Evolutionary conservation across 2,888 invertebrate genomes (phyloP), one percentile per base, ranked within the genome.

Genomic region (Lithophane leautieri): DNA sequence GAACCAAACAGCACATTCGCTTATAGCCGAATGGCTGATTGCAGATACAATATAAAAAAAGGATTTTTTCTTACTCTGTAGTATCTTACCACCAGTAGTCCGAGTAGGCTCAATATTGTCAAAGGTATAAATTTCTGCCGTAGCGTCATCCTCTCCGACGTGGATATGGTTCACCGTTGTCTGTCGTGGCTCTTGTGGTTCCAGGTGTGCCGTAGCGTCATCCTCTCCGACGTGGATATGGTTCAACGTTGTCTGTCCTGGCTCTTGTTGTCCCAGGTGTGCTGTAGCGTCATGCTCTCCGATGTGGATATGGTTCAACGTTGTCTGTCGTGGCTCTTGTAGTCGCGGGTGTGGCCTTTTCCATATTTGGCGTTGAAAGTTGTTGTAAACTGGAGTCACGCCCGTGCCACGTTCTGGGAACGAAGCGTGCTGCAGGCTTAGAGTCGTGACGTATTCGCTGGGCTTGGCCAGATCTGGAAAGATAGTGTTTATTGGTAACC

Each of bases 401-500:
- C 86, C 72, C 16, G 70, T 69, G 0, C 73, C 76, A 76, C 87
- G 47, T 85, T 93, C 71, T 9, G 95, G 88, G 86, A 91, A 95
- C n/a, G 97, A 89, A 54, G 93, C 94, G 89, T 97, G 97, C 77
- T 96, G 96, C 0, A 97, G 93, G 72, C 94, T 96, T 54, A 97
- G 93, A 0, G 95, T 96, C 14, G 97, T 96, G 4, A 97, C 93
- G 75, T 93, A 93, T 74, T 90, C 88, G 68, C 92, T 92, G 58
- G 92, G 92, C 2, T 87, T 84, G 6, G 91, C 89, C 0, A 85
- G 68, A 82, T 95, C 95, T 95, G 90, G 4, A 91, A 91, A 62
- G 44, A 16, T n/a, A n/a, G 8, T 12, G 12, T 22, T 42, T 61
- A 9, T 69, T 70, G 12, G 75, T 61, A 52, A 11, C 4, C 34